Percentiles rank a stretch among this genome's conserved stretches.
Evolutionary conservation across 2,113 vertebrate species (phyloP).

Genomic region (Anolis sagrei): DNA sequence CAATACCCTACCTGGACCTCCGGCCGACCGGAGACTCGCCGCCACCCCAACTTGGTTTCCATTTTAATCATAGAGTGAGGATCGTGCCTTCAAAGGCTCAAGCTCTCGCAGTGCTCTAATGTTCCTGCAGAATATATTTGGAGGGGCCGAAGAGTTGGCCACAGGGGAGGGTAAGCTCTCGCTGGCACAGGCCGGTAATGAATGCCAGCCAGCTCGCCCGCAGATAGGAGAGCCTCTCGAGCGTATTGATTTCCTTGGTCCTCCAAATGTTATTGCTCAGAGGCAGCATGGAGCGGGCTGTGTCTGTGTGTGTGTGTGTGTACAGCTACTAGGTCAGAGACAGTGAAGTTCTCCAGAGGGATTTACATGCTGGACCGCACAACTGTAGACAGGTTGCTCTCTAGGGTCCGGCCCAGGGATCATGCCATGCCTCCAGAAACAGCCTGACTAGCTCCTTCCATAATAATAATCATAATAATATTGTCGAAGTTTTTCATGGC

Average conservation of each 20-base stretch:
- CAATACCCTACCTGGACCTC: not conserved
- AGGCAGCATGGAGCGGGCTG: not conserved
- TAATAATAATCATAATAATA: too few relatives aligned
- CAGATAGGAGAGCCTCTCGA: conserved; percentile 3
- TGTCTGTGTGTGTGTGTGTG: too few relatives aligned
- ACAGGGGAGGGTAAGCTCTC: not conserved
- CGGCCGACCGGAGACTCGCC: not conserved
- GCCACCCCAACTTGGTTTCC: too few relatives aligned
- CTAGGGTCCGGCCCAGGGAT: too few relatives aligned
- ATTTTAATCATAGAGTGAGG: not conserved
- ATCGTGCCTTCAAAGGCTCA: not conserved
- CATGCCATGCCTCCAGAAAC: too few relatives aligned
- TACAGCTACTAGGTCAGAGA: not conserved
- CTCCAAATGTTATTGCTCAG: conserved; percentile 27
- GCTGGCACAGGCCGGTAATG: not conserved
- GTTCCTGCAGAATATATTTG: not conserved
- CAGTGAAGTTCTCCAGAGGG: not conserved
- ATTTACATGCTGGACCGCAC: not conserved
- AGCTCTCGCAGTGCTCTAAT: not conserved
- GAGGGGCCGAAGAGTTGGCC: not conserved
- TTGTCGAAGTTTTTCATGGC: too few relatives aligned
- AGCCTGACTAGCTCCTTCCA: too few relatives aligned
- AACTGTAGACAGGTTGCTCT: too few relatives aligned
- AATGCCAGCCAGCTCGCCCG: conserved; percentile 10
- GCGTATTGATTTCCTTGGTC: not conserved